phyloP scores from a whole-genome alignment of 2,888 invertebrate genomes.

The Osmoderma eremita region DNA sequence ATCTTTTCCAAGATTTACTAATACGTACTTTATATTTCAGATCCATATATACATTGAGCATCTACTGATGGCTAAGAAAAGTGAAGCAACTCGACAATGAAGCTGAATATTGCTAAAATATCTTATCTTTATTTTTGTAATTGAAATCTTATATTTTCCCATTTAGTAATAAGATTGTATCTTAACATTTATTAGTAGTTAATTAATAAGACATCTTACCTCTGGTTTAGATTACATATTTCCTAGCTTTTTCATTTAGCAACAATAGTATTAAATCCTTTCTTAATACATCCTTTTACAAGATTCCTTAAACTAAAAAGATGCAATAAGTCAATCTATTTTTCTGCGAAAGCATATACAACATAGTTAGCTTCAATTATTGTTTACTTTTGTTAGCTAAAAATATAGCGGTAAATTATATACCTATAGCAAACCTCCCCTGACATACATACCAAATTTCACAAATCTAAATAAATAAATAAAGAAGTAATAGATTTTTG shows the following conservation, averaged over 20 bases:
- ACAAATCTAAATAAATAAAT: no score
- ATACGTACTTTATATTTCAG: neutral
- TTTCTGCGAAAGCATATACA: neutral
- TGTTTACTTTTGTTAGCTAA: neutral
- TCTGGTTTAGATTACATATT: neutral
- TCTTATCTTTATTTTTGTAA: neutral
- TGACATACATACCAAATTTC: constrained; percentile 1
- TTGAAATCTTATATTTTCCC: neutral
- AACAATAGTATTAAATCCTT: neutral
- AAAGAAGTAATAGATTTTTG: no score
- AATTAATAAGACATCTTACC: neutral
- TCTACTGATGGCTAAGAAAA: neutral
- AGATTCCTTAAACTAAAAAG: neutral
- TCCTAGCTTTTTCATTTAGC: neutral
- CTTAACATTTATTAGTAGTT: neutral
- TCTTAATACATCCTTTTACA: neutral
- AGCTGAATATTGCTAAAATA: neutral
- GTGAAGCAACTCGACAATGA: neutral
- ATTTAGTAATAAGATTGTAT: neutral
- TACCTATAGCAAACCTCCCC: neutral
- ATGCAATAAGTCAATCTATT: neutral
- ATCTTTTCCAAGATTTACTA: neutral
- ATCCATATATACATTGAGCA: neutral
- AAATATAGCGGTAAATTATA: neutral
- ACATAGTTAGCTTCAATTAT: neutral